These are phyloP conservation scores for Psittacara wagleri DNA, from an alignment of 2,113 vertebrate species.

Conservation along the genomic window DNA sequence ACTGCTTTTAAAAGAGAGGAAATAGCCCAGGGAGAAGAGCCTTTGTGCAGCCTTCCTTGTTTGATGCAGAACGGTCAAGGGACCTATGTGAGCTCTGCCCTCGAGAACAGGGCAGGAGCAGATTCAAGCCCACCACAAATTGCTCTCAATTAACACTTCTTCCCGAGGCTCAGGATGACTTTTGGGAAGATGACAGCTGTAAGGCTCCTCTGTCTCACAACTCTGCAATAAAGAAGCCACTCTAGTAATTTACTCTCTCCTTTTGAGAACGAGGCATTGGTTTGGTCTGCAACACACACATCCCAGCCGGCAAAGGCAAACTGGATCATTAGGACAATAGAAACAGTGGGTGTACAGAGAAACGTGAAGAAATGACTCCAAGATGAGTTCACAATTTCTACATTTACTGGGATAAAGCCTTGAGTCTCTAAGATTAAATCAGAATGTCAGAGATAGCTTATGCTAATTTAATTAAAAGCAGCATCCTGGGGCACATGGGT, in stretches of 20 bases:
- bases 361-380: background rate
- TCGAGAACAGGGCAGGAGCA: background rate
- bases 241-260: background rate
- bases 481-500: background rate
- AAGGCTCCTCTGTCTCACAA: background rate
- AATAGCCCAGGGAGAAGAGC: background rate
- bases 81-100: background rate
- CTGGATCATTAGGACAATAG: background rate
- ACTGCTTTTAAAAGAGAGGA: background rate
- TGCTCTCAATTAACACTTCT: background rate
- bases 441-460: slow-evolving; percentile 35
- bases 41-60: background rate
- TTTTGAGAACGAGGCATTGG: background rate
- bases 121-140: background rate
- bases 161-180: background rate
- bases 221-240: background rate
- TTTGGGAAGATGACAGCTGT: background rate
- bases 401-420: slow-evolving; percentile 18
- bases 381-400: background rate
- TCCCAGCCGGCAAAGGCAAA: slow-evolving; percentile 13
- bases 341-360: background rate
- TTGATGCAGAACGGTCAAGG: background rate
- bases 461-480: slow-evolving; percentile 66
- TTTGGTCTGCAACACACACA: background rate
- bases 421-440: background rate